Percentiles rank a stretch among this genome's conserved stretches.
Conservation (phyloP, 2,888 invertebrate species). For the Xylota segnis region DNA sequence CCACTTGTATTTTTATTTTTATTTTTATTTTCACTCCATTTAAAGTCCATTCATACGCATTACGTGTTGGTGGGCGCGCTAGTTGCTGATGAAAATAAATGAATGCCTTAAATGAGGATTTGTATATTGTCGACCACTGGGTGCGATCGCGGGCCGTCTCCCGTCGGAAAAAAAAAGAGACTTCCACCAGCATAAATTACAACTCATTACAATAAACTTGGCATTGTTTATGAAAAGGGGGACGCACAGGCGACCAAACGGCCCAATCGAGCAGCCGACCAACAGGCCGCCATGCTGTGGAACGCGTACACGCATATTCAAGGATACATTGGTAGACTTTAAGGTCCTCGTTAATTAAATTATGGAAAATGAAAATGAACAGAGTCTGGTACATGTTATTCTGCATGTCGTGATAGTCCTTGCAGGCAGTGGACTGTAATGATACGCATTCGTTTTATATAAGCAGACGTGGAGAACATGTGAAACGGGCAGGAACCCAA, state of each 20-base stretch:
- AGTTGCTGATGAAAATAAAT: constrained; percentile 73
- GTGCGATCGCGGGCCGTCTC: background rate
- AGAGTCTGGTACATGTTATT: constrained; percentile 34
- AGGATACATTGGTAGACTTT: constrained; percentile 67
- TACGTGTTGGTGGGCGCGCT: constrained; percentile 47
- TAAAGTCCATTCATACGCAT: constrained; percentile 72
- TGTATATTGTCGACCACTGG: constrained; percentile 44
- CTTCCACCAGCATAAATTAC: constrained; percentile 58
- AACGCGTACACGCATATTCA: constrained; percentile 40
- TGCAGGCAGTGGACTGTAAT: constrained; percentile 29
- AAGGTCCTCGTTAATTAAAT: constrained; percentile 68
- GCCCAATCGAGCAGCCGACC: background rate
- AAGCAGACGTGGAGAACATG: constrained; percentile 34
- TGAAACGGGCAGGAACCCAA: constrained; percentile 43
- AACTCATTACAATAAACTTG: constrained; percentile 69
- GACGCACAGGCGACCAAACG: background rate
- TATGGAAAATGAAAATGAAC: constrained; percentile 68
- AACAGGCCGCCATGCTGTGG: background rate
- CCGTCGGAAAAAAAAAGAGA: background rate
- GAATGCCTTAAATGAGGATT: constrained; percentile 70
- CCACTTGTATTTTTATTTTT: constrained; percentile 24
- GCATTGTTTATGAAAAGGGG: constrained; percentile 48
- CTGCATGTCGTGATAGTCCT: constrained; percentile 61
- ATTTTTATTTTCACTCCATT: constrained; percentile 65
- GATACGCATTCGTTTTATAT: constrained; percentile 23